Percentiles rank a stretch among this genome's conserved stretches.
phyloP scores from a whole-genome alignment of 2,797 vertebrate species.

The Aldrovandia affinis region DNA sequence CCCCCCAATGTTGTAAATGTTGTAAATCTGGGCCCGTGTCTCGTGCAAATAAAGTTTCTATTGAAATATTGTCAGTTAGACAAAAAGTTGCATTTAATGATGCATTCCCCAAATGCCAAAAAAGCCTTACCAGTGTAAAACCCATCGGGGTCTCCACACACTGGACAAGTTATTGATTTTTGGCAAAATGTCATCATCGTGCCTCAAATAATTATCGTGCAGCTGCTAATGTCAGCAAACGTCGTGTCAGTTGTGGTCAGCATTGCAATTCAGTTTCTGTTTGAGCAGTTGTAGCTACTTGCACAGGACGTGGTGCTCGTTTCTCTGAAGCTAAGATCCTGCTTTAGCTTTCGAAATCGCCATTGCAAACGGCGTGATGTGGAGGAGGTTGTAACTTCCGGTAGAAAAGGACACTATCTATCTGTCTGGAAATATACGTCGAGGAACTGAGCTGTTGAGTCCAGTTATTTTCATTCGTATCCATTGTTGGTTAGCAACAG shows the following conservation, averaged over 20 bases:
- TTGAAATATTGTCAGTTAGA: too few relatives aligned
- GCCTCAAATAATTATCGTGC: too few relatives aligned
- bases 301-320: constrained; percentile 29
- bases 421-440: constrained; percentile 44
- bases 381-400: constrained; percentile 53
- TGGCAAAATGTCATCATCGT: too few relatives aligned
- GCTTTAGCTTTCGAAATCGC: constrained; percentile 45
- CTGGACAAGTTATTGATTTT: too few relatives aligned
- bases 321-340: constrained; percentile 50
- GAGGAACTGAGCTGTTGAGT: constrained; percentile 43
- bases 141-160: too few relatives aligned
- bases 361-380: constrained; percentile 55
- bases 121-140: too few relatives aligned
- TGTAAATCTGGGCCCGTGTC: too few relatives aligned
- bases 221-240: too few relatives aligned
- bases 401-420: constrained; percentile 36
- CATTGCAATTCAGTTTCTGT: constrained; percentile 30
- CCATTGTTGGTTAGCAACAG: constrained; percentile 36
- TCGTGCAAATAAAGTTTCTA: too few relatives aligned
- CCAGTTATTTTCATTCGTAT: constrained; percentile 31
- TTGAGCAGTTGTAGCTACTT: not conserved
- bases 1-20: too few relatives aligned
- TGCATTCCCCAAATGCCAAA: constrained; percentile 33
- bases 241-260: constrained; percentile 39
- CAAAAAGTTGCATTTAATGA: too few relatives aligned